A percentile compares a stretch with the other conserved stretches of the same genome.
phyloP scores from a whole-genome alignment of 2,888 invertebrate species.

The Mesopsocus fuscifrons region DNA sequence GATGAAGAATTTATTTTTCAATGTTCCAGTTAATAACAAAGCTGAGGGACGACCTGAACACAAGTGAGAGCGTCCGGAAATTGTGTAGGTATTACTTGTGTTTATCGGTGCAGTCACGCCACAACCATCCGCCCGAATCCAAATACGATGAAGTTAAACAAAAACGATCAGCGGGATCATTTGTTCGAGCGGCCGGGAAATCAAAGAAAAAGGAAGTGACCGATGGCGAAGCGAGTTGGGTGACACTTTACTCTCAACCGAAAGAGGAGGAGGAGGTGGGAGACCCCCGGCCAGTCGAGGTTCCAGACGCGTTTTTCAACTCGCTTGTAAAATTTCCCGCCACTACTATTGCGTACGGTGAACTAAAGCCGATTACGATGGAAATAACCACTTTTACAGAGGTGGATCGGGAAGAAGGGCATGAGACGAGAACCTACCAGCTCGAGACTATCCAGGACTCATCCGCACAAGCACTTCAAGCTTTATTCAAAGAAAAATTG shows the following conservation, averaged over 20 bases:
- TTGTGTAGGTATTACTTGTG: conserved; percentile 5
- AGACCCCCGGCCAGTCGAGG: neutral
- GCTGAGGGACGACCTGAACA: too few relatives aligned
- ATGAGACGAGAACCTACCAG: neutral
- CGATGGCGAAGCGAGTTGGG: neutral
- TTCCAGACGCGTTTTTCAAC: conserved; percentile 2
- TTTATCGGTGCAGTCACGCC: conserved; percentile 3
- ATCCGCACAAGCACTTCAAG: neutral
- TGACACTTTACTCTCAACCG: neutral
- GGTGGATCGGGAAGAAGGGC: too few relatives aligned
- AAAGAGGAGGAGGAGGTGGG: too few relatives aligned
- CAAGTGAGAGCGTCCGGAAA: neutral
- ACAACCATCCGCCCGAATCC: conserved; percentile 7
- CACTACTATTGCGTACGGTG: neutral
- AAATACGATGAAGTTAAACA: neutral
- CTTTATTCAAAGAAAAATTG: conserved; percentile 1
- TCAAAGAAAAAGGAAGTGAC: neutral
- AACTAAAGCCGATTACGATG: conserved; percentile 1
- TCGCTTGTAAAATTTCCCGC: conserved; percentile 3
- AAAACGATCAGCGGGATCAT: neutral
- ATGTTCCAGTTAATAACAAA: too few relatives aligned
- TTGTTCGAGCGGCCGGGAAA: neutral
- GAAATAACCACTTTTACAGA: conserved; percentile 3
- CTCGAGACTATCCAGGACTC: neutral
- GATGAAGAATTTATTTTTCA: too few relatives aligned